Evolutionary conservation across 2,888 invertebrate genomes (phyloP), one percentile per base, ranked within the genome.

Genomic region (Pyrochroa serraticornis): DNA sequence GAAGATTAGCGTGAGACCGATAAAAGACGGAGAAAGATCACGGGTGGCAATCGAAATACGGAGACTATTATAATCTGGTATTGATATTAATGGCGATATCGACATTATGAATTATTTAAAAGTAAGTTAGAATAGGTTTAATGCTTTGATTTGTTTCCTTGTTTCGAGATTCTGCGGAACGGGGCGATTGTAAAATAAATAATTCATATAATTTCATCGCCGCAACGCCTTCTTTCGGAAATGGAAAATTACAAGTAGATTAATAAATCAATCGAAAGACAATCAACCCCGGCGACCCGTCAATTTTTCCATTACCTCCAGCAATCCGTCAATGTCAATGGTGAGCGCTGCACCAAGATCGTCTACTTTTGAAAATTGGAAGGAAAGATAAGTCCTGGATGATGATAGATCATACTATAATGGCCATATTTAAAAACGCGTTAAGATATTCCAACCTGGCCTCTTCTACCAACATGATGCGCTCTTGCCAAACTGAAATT

Each of bases 351-450:
- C 22, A 33, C 13, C 37, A 33, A 6, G 32, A 49, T 30, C 42
- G 42, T 12, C 43, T 43, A 52, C 52, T 52, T 52, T 33, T 32
- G 33, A 51, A 51, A 32, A 51, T 14, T 49, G 41, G 34, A 38
- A 48, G 10, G 33, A 12, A 36, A 52, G 52, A 52, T 52, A 52
- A 52, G 44, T 52, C 44, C 52, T 44, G 33, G 59, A 58, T 59
- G 61, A 64, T 64, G 64, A 64, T 64, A 59, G 61, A 64, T 64
- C 57, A 59, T 53, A 59, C 53, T 62, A 62, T 62, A 62, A 64
- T 64, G 54, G 46, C 59, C 44, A 64, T 64, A 62, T 57, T 62
- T 64, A 64, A 64, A 59, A 62, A 62, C 47, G 53, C 55, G 64
- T 59, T 62, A 61, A 61, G 57, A 43, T 46, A 46, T 48, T 41